Percentiles rank a stretch among this genome's conserved stretches.
phyloP scores from a whole-genome alignment of 2,797 vertebrate genomes.

The Dromococcyx pavoninus region DNA sequence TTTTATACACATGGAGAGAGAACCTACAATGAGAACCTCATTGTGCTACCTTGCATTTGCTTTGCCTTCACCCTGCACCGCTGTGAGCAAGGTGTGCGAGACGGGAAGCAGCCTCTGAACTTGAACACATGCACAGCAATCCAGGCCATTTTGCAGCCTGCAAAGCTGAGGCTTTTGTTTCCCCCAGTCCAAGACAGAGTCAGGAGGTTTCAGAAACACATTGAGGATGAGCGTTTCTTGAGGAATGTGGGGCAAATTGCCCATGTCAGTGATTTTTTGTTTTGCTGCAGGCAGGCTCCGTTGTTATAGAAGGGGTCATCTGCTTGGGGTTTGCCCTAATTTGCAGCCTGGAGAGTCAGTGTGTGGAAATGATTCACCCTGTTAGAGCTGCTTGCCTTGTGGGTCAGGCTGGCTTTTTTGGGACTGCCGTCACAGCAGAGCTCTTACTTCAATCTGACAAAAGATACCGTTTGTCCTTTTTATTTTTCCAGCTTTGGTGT shows the following conservation, averaged over 20 bases:
- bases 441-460: neutral
- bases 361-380: neutral
- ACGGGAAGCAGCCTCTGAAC: neutral
- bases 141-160: neutral
- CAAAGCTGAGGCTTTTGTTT: neutral
- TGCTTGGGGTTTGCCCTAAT: neutral
- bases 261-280: neutral
- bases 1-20: neutral
- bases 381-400: neutral
- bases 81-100: neutral
- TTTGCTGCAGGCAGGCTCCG: neutral
- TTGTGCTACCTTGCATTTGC: accelerated
- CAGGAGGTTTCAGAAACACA: conserved; percentile 1
- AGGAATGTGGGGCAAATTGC: conserved; percentile 28
- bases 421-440: neutral
- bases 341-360: neutral
- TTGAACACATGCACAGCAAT: accelerated
- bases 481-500: neutral
- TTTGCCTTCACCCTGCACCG: neutral
- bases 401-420: neutral
- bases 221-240: neutral
- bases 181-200: accelerated
- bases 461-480: neutral
- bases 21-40: neutral
- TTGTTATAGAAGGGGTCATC: neutral